Base-by-base conservation (phyloP, 37 sponge, comb jelly and placozoan species). In the Hormiphora californensis region DNA sequence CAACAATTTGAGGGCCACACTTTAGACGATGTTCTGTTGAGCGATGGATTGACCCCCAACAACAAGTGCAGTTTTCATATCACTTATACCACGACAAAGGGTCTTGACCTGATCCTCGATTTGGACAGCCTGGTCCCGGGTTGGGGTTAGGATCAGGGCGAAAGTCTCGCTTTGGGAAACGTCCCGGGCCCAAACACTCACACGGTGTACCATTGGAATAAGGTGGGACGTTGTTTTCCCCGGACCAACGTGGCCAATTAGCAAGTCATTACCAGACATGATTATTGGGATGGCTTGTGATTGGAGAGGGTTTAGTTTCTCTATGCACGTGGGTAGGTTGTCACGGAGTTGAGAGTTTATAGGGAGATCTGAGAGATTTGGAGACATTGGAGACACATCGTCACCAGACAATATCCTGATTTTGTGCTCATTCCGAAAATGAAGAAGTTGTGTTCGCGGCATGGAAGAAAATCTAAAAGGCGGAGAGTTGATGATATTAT, bases 21-120 rank as follows among this genome's bases (percentile, higher is more conserved):
- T n/a, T n/a, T n/a, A n/a, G n/a, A n/a, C n/a, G n/a, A n/a, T n/a
- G 12, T 92, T 59, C 63, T 96, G 96, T 38, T 92, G 87, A 1
- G 94, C 86, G 0, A 91, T 78, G 8, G 96, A 91, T 17, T 92
- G 27, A 3, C 96, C 96, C 12, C 96, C 96, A 19, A 93, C 90
- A 15, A 93, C 34, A 9, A 94, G 55, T n/a, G 91, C 92, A 34
- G 96, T 96, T 38, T 55, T 59, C 93, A 96, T 93, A 36, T 68
- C 35, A 8, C 93, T 93, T 0, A 96, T 22, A 30, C 94, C 96
- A 4, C 3, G 17, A 41, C 81, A 73, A 11, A 96, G 43, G 28
- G 59, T 65, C 54, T 96, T 93, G 12, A 93, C 88, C 86, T 90
- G 91, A 5, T 86, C 88, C 59, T 96, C 94, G 30, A 92, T 87